Percentiles rank a stretch among this genome's conserved stretches.
phyloP scores from a whole-genome alignment of 2,797 vertebrate species.

The Setipinna tenuifilis region DNA sequence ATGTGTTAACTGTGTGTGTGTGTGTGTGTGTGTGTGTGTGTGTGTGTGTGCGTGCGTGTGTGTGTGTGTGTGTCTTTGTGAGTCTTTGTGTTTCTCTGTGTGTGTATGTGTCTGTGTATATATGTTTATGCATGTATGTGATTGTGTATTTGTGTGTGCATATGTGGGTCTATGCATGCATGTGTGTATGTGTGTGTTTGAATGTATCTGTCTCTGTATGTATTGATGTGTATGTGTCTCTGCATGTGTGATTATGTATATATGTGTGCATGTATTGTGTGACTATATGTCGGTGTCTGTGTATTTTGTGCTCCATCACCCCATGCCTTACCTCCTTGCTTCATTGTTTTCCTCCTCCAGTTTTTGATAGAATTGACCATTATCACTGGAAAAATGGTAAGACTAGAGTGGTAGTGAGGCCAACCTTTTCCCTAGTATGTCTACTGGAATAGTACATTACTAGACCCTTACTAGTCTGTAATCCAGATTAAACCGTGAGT shows the following conservation, averaged over 20 bases:
- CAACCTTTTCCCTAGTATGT: too few relatives aligned
- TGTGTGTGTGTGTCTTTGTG: background rate
- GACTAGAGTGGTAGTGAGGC: slow-evolving; percentile 35
- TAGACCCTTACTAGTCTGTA: too few relatives aligned
- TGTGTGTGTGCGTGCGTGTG: slow-evolving; percentile 10
- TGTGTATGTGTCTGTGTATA: too few relatives aligned
- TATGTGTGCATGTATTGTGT: too few relatives aligned
- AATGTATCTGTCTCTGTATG: too few relatives aligned
- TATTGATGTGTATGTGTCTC: background rate
- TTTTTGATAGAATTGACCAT: slow-evolving; percentile 63
- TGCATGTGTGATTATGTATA: background rate
- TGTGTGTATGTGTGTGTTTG: background rate
- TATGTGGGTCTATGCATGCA: slow-evolving; percentile 16
- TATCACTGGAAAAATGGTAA: slow-evolving; percentile 71
- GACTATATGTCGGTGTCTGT: background rate
- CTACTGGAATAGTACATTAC: too few relatives aligned
- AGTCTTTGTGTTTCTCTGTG: slow-evolving; percentile 18
- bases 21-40: slow-evolving; percentile 24
- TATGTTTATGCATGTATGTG: too few relatives aligned
- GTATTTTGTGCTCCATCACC: background rate
- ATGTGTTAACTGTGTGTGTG: slow-evolving; percentile 8
- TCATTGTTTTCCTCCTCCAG: slow-evolving; percentile 57
- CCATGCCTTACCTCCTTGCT: slow-evolving; percentile 28
- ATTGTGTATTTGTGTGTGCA: background rate
- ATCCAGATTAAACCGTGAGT: too few relatives aligned